A percentile compares a stretch with the other conserved stretches of the same genome.
Evolutionary conservation across 1,140 invertebrate species (phyloP).

Genomic region (Scaptomyza montana): DNA sequence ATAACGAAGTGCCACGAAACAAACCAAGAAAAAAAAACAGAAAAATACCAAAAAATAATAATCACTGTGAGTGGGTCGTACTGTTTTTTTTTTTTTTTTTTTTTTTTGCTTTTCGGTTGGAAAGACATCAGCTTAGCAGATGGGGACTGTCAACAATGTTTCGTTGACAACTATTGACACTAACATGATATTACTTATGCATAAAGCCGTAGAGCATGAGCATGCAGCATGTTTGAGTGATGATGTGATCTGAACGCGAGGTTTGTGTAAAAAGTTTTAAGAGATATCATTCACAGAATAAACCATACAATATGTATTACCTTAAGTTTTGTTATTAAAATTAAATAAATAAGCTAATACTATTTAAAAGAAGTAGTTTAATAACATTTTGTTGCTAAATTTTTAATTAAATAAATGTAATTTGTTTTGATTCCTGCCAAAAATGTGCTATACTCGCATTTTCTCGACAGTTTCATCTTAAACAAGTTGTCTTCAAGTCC

Average conservation of each 20-base stretch:
- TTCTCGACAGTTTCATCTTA: background rate
- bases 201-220: conserved; percentile 58
- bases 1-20: conserved; percentile 68
- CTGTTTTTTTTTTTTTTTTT: conserved; percentile 2
- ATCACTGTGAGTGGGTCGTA: conserved; percentile 2
- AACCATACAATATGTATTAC: too few relatives aligned
- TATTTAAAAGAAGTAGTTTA: too few relatives aligned
- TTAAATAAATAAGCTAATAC: too few relatives aligned
- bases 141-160: conserved; percentile 61
- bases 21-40: conserved; percentile 31
- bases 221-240: conserved; percentile 34
- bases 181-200: conserved; percentile 76
- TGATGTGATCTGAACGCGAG: conserved; percentile 22
- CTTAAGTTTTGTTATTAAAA: too few relatives aligned
- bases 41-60: conserved; percentile 35
- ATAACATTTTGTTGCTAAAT: background rate
- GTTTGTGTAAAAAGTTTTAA: background rate
- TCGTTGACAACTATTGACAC: conserved; percentile 75
- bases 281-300: background rate
- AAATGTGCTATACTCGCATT: background rate
- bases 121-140: conserved; percentile 31
- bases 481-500: background rate
- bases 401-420: background rate
- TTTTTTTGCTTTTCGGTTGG: background rate
- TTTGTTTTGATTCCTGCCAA: background rate